Evolutionary conservation across 2,888 invertebrate genomes (phyloP).

Genomic region (Celastrina argiolus): DNA sequence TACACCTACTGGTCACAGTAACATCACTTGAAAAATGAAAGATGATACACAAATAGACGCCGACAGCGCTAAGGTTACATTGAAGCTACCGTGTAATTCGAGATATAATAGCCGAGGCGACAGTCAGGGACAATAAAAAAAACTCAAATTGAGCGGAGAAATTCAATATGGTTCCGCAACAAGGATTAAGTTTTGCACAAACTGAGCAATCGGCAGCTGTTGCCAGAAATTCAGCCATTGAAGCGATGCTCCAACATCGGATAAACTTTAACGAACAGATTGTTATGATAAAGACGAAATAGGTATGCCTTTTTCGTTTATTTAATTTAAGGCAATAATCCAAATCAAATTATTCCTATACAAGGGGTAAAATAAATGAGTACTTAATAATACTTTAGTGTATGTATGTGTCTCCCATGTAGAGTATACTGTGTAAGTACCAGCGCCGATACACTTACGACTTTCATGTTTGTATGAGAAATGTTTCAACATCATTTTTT

Average conservation of each 20-base stretch:
- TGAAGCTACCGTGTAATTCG: slow-evolving; percentile 70
- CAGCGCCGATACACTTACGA: too few relatives aligned
- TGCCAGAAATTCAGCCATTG: slow-evolving; percentile 60
- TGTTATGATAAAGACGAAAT: slow-evolving; percentile 37
- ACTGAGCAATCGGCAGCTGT: slow-evolving; percentile 69
- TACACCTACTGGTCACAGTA: slow-evolving; percentile 43
- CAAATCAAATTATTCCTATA: too few relatives aligned
- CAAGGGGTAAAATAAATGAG: too few relatives aligned
- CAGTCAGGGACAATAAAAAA: slow-evolving; percentile 64
- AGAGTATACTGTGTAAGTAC: too few relatives aligned
- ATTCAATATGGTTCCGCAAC: slow-evolving; percentile 68
- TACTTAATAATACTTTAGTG: too few relatives aligned
- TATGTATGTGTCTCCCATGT: too few relatives aligned
- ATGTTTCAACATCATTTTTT: too few relatives aligned
- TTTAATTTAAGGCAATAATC: too few relatives aligned
- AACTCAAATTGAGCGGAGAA: slow-evolving; percentile 67
- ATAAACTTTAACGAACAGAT: slow-evolving; percentile 46
- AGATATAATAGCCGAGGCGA: slow-evolving; percentile 66
- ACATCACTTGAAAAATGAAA: slow-evolving; percentile 44
- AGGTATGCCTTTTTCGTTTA: too few relatives aligned
- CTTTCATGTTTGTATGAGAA: too few relatives aligned
- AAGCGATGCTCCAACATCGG: slow-evolving; percentile 51
- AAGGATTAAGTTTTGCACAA: slow-evolving; percentile 74
- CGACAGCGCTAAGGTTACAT: slow-evolving; percentile 49
- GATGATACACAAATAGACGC: slow-evolving; percentile 15